Evolutionary conservation across 2,888 invertebrate genomes (phyloP).

Genomic region (Litoditis marina): DNA sequence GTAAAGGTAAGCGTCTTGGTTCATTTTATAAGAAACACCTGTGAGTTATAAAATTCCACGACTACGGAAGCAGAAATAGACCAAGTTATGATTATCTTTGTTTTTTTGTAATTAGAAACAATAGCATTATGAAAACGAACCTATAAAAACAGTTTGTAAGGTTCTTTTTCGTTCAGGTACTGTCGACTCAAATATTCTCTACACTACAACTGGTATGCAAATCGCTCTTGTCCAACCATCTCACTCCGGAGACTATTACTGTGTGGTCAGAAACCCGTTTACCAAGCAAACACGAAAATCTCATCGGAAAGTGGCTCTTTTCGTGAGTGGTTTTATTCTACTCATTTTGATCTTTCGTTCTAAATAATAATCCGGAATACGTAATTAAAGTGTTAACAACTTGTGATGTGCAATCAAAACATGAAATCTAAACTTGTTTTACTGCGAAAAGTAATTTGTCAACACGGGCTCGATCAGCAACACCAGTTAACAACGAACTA

Average conservation of each 20-base stretch:
- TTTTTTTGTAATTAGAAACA: too few relatives aligned
- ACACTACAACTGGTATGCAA: conserved; percentile 53
- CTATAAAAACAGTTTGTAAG: not conserved
- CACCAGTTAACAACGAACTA: not conserved
- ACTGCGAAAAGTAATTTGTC: too few relatives aligned
- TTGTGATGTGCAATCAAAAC: conserved; percentile 15
- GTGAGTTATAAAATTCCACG: not conserved
- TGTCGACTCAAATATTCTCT: conserved; percentile 38
- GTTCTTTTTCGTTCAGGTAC: conserved; percentile 21
- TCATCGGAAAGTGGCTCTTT: conserved; percentile 47
- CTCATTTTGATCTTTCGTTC: too few relatives aligned
- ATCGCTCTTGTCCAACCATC: conserved; percentile 50
- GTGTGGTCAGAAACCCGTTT: conserved; percentile 54
- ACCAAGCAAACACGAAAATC: conserved; percentile 43
- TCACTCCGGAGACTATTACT: conserved; percentile 54
- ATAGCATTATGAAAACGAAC: too few relatives aligned
- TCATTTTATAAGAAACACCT: not conserved
- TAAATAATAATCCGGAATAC: not conserved
- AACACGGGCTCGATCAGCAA: too few relatives aligned
- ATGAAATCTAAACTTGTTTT: too few relatives aligned
- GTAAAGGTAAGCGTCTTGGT: conserved; percentile 19
- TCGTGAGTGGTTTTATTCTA: conserved; percentile 31
- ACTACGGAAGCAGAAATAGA: too few relatives aligned
- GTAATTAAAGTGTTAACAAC: conserved; percentile 12
- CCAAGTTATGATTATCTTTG: too few relatives aligned